Evolutionary conservation across 2,797 vertebrate genomes (phyloP).

Genomic region (Rhadinocentrus ornatus): DNA sequence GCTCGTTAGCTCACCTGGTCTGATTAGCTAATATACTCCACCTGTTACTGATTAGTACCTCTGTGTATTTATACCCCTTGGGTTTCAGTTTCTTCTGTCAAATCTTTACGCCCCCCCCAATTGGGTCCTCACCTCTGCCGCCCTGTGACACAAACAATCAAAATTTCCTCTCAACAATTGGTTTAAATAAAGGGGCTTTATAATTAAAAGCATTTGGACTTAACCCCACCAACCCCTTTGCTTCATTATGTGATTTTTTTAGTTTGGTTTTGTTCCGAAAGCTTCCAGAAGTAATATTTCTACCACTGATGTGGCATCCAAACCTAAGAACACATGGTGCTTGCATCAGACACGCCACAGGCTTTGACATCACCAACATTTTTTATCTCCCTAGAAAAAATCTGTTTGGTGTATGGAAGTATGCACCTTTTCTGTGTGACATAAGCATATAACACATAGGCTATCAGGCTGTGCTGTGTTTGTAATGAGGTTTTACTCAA

Average conservation of each 20-base stretch:
- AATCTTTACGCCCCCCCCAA: no score
- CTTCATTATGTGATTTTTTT: not conserved
- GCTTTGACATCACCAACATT: not conserved
- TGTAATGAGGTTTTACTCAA: constrained; percentile 45
- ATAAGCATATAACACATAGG: constrained; percentile 52
- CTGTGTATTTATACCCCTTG: no score
- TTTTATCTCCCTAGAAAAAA: not conserved
- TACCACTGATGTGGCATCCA: not conserved
- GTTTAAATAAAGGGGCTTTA: no score
- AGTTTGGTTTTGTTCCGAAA: no score
- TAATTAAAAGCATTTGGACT: not conserved
- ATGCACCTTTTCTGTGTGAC: constrained; percentile 38
- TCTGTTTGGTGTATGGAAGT: constrained; percentile 21
- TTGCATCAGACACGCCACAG: constrained; percentile 5
- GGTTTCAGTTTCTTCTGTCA: no score
- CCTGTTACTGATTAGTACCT: no score
- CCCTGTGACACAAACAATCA: no score
- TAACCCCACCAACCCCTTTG: not conserved
- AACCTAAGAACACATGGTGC: not conserved
- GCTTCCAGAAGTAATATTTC: not conserved
- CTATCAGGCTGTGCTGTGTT: constrained; percentile 39
- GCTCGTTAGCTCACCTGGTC: no score
- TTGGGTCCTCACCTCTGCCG: no score
- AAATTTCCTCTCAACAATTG: no score
- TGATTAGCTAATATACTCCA: no score